These are phyloP conservation scores for Halcyon senegalensis DNA, from an alignment of 2,113 vertebrate species.

Conservation along the genomic window DNA sequence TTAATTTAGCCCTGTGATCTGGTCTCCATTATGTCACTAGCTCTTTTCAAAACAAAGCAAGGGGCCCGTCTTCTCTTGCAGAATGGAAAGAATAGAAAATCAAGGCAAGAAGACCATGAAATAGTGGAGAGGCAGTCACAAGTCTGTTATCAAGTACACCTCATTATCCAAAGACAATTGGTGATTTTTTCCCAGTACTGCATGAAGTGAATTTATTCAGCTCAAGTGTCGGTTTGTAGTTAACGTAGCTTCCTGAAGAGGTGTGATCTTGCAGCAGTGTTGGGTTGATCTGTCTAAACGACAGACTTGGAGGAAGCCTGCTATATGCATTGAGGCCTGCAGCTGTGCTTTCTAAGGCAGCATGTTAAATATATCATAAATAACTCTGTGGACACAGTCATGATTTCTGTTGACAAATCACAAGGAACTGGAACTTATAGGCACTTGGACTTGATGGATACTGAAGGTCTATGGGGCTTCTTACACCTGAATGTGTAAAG, in stretches of 20 bases:
- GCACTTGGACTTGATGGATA: background rate
- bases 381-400: background rate
- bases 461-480: background rate
- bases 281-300: background rate
- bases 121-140: background rate
- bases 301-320: background rate
- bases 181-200: background rate
- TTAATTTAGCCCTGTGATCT: background rate
- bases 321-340: background rate
- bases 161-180: background rate
- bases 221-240: background rate
- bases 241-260: background rate
- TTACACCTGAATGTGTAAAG: background rate
- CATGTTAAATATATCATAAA: background rate
- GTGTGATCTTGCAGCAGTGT: background rate
- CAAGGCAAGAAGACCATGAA: background rate
- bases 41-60: background rate
- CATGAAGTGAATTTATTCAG: background rate
- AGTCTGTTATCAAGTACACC: background rate
- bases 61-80: background rate
- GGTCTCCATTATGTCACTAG: background rate
- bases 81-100: background rate
- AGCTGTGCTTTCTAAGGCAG: background rate
- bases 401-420: background rate
- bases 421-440: background rate